Percentiles rank a stretch among this genome's conserved stretches.
Conservation (phyloP, 2,888 invertebrate genomes). For the Lacanobia oleracea region DNA sequence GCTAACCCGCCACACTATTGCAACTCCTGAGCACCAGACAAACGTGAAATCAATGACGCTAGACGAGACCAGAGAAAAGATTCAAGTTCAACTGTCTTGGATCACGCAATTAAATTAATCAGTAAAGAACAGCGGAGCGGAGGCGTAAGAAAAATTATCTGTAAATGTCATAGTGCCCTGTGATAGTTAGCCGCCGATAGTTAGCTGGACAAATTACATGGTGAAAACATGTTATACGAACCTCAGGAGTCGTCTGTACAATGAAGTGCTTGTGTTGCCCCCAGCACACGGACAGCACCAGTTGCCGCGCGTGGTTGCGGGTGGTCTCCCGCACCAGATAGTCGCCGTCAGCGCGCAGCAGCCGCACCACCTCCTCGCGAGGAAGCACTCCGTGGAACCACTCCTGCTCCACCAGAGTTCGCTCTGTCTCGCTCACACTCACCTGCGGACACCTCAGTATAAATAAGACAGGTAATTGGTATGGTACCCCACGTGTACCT, state of each 20-base stretch:
- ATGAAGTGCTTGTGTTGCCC: constrained; percentile 99
- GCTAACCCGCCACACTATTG: too few relatives aligned
- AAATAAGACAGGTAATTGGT: constrained; percentile 17
- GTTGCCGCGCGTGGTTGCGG: constrained; percentile 97
- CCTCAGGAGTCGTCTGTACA: constrained; percentile 98
- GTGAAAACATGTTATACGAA: constrained; percentile 72
- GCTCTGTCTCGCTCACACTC: constrained; percentile 89
- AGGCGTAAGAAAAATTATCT: too few relatives aligned
- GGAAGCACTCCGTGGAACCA: constrained; percentile 99
- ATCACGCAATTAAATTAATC: too few relatives aligned
- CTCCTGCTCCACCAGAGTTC: constrained; percentile 96
- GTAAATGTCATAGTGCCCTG: too few relatives aligned
- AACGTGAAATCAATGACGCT: too few relatives aligned
- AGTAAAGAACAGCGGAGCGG: too few relatives aligned
- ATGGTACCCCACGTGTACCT: constrained; percentile 15
- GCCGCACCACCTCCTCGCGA: constrained; percentile 97
- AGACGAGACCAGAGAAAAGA: too few relatives aligned
- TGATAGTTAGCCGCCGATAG: too few relatives aligned
- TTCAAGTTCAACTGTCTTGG: too few relatives aligned
- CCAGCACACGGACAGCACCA: constrained; percentile 98
- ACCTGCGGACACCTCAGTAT: constrained; percentile 72
- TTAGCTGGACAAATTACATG: neutral
- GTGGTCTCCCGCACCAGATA: constrained; percentile 98
- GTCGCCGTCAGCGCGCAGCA: constrained; percentile 97
- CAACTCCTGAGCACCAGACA: too few relatives aligned